Evolutionary conservation across 2,797 vertebrate genomes (phyloP), one percentile per base, ranked within the genome.

Genomic region (Neomorphus geoffroyi): DNA sequence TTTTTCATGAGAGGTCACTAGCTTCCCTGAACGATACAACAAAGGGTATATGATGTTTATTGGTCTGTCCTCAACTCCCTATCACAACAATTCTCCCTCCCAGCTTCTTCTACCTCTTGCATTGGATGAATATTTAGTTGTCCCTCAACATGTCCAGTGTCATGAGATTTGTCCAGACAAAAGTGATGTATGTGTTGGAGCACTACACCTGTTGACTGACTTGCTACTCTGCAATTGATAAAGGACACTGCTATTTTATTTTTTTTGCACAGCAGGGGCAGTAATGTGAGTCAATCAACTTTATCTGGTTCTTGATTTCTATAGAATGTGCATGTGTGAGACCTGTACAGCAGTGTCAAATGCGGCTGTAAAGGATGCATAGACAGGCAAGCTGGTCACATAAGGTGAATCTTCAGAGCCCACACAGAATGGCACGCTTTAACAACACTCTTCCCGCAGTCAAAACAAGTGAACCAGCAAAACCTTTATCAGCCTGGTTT

Each of bases 371-470:
- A 79, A 17, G 64, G 26, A n/a, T n/a, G n/a, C 39, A 41, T 13
- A 57, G 37, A 6, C 11, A 45, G 54, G 23, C 30, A 88, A 45
- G 19, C 13, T 0, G 0, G 27, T 67, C 77, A 22, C 7, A 2
- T 15, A 21, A 37, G 51, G 30, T 66, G 41, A 62, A 9, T 46
- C 32, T 46, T 54, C 46, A 65, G 60, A 85, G 75, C 7, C 79
- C 11, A 18, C 0, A 10, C 35, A 53, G 23, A 51, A 33, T 7
- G 9, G 51, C 1, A 0, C 1, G 2, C 6, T 0, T 57, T 33
- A 69, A 33, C 51, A 50, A 16, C 16, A 7, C n/a, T 83, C 65
- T 78, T 48, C 10, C 43, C 10, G 27, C 48, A 51, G 53, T 57
- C 46, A 39, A 39, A 80, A 58, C 17, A 65, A 58, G 73, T 26